phyloP scores from a whole-genome alignment of 30 jellyfish, hydroid and myxozoan species.

The Aurelia coerulea region DNA sequence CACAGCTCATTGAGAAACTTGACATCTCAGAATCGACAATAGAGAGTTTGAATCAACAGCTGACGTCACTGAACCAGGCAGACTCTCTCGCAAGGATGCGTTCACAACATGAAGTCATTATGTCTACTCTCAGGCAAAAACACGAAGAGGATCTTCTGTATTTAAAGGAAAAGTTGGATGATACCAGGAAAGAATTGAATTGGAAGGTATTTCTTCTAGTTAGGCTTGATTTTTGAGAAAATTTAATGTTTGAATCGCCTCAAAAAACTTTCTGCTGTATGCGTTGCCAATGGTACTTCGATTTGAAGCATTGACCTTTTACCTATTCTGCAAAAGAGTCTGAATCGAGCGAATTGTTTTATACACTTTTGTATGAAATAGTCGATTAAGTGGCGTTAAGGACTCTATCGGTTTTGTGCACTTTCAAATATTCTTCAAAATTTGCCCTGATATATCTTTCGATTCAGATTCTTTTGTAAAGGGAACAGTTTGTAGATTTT shows the following conservation, averaged over 20 bases:
- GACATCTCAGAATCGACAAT: constrained; percentile 76
- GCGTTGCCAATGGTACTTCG: no score
- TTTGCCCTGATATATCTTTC: no score
- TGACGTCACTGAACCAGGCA: constrained; percentile 74
- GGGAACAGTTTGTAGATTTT: no score
- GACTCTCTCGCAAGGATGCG: constrained; percentile 87
- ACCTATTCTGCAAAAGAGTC: no score
- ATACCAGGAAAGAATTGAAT: constrained; percentile 72
- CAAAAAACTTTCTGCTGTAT: not conserved
- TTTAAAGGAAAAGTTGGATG: constrained; percentile 88
- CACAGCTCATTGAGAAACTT: constrained; percentile 67
- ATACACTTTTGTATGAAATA: no score
- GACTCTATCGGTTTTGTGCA: no score
- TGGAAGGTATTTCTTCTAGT: constrained; percentile 76
- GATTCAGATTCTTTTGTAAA: no score
- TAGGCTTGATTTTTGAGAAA: not conserved
- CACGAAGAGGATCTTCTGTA: constrained; percentile 85
- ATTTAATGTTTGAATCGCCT: not conserved
- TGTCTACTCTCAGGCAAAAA: constrained; percentile 85
- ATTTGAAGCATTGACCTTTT: no score
- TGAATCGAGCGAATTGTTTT: no score
- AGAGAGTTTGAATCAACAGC: constrained; percentile 76
- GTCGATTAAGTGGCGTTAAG: no score
- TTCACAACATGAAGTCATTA: constrained; percentile 81
- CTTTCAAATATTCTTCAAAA: no score